Base-by-base conservation (phyloP, 2,888 invertebrate genomes). In the Mycalesis mineus region DNA sequence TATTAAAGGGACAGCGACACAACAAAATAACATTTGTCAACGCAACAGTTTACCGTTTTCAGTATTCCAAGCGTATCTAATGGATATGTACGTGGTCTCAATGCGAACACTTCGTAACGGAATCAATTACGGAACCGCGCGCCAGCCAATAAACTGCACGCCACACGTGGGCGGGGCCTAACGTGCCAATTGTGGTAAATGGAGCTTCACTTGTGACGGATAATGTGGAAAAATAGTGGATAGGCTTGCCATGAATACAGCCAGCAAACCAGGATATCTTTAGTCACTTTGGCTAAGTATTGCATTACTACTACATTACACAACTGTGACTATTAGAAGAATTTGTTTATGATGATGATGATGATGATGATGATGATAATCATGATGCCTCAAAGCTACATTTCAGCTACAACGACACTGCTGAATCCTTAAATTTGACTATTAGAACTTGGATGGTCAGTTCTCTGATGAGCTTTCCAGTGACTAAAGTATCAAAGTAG, bases 131-230 rank as follows among this genome's bases (percentile, higher is more conserved):
- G 68, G 78, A 77, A 75, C 76, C 77, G 36, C 52, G 37, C 63
- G 61, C 65, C 66, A 71, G 70, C 78, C 80, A 80, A 80, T 82
- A 74, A 77, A 73, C 70, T 74, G 73, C 77, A 77, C 68, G 74
- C 68, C 68, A 62, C 58, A 69, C 73, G 84, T 82, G 74, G 84
- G 84, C 73, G 80, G 75, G 65, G 76, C 68, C 71, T 63, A 48
- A 61, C 65, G 70, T 64, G 66, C 67, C 65, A 67, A 68, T 71
- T 69, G 71, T 69, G 68, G 70, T 69, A 68, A 72, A 72, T 67
- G 67, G 44, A 60, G 59, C 50, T 54, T 60, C 50, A 51, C 47
- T 55, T 54, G 47, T 41, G 47, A 55, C 51, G 51, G 50, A 33
- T 45, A 53, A 5, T 52, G 37, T 11, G 29, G 52, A 42, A 52